phyloP scores from a whole-genome alignment of 1,140 invertebrate genomes.

The Plectrocnemia conspersa region DNA sequence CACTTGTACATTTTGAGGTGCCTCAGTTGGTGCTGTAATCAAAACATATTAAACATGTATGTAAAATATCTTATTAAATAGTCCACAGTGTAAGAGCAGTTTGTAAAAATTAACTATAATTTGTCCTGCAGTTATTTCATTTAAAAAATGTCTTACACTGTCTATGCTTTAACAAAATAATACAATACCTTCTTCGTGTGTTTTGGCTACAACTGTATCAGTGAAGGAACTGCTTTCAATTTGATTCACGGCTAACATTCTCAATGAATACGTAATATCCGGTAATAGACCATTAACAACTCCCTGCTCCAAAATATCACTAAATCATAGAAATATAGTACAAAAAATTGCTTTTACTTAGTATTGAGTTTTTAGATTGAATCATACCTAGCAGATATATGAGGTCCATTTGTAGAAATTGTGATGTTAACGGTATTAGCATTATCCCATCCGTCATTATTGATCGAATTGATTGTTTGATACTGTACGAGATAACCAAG shows the following conservation, averaged over 20 bases:
- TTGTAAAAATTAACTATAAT: no score
- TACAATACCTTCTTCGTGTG: constrained; percentile 61
- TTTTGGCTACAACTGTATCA: constrained; percentile 60
- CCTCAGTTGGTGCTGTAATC: constrained; percentile 57
- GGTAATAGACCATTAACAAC: constrained; percentile 63
- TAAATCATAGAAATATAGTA: constrained; percentile 21
- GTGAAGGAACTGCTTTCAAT: constrained; percentile 69
- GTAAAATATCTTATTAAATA: neutral
- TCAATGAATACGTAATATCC: constrained; percentile 71
- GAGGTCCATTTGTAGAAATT: constrained; percentile 25
- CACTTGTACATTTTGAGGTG: constrained; percentile 67
- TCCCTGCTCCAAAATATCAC: constrained; percentile 43
- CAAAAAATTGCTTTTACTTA: constrained; percentile 2
- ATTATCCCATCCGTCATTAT: constrained; percentile 27
- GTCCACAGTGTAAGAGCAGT: no score
- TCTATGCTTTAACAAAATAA: neutral
- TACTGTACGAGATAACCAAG: constrained; percentile 72
- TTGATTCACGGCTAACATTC: constrained; percentile 71
- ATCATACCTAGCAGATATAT: constrained; percentile 14
- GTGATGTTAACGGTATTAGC: constrained; percentile 31
- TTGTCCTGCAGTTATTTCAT: no score
- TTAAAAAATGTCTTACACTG: no score
- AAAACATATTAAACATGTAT: constrained; percentile 41
- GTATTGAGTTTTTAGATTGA: neutral
- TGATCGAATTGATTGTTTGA: constrained; percentile 42